These are phyloP conservation scores for Poecilia velifera DNA, from an alignment of 2,797 vertebrate species.

Conservation along the genomic window DNA sequence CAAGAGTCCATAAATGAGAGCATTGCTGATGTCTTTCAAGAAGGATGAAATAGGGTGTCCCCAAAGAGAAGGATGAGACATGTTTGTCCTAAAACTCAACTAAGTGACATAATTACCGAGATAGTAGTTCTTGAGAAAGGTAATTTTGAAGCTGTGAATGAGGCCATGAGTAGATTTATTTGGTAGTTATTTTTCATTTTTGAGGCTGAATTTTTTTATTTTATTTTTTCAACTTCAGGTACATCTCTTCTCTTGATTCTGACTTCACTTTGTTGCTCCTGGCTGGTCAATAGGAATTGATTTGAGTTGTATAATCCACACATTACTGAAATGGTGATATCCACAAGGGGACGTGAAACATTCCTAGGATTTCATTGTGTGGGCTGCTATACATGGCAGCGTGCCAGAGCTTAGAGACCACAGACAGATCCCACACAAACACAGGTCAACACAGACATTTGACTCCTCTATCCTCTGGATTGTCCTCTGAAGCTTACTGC, in stretches of 20 bases:
- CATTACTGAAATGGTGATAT: conserved; percentile 63
- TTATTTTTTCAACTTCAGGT: conserved; percentile 12
- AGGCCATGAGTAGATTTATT: background rate
- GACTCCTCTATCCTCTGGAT: conserved; percentile 47
- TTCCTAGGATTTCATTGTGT: conserved; percentile 62
- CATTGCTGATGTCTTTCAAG: background rate
- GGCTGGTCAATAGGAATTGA: conserved; percentile 50
- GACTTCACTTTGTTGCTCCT: conserved; percentile 43
- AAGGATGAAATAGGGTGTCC: background rate
- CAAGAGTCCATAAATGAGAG: background rate
- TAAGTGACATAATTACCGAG: background rate
- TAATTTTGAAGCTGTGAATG: background rate
- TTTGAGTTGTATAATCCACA: conserved; percentile 56
- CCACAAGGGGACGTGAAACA: conserved; percentile 44
- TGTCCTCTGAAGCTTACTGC: conserved; percentile 36
- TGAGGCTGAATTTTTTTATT: background rate
- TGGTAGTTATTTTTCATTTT: background rate
- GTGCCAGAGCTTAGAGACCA: conserved; percentile 46
- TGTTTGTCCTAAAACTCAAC: background rate
- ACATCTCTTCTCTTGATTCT: conserved; percentile 20
- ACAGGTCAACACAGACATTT: conserved; percentile 60
- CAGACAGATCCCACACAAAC: conserved; percentile 53
- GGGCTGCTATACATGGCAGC: conserved; percentile 52
- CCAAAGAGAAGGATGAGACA: background rate
- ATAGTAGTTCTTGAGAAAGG: too few species aligned